Evolutionary conservation across 2,888 invertebrate species (phyloP), one percentile per base, ranked within the genome.

Genomic region (Lepidonotus clava): DNA sequence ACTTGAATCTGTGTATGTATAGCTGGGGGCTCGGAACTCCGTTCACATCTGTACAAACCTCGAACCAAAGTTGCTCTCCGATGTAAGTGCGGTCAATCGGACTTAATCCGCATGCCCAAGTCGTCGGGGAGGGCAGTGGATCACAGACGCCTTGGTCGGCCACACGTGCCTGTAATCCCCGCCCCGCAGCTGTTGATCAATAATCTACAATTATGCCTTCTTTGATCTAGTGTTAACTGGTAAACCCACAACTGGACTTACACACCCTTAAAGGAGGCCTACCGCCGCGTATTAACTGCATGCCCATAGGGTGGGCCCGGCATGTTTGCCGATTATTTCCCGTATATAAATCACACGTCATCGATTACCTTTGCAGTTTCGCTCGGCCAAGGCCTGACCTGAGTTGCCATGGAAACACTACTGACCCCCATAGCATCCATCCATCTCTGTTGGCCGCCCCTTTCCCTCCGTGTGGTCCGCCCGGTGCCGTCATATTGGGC

Each of bases 341-440:
- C 61, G 28, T 61, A 61, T 61, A 61, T 61, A 61, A 61, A 61
- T 61, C 61, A 61, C 61, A 28, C 28, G 61, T 61, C 61, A 61
- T 61, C 61, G 61, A 61, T 61, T 61, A 61, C 28, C 24, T 11
- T 61, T 61, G 61, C 61, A 11, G n/a, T 61, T 61, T 61, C 61
- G 11, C 61, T 2, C 24, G 28, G 28, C 24, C 61, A 61, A 61
- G 24, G 5, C 61, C 24, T 61, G 21, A 53, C 18, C 53, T 6
- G 61, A 61, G 61, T 61, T 61, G 28, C 61, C 61, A 61, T 61
- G 61, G 61, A 28, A 61, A 61, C 61, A 28, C 28, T n/a, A 28
- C 61, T 61, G 61, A 61, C 61, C 61, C 56, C 61, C 61, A 61
- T 61, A 61, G 61, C 28, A 61, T 61, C 61, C 61, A 61, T 61